Percentiles rank a stretch among this genome's conserved stretches.
Conservation (phyloP, 2,797 vertebrate genomes). For the Tolypeutes matacus region DNA sequence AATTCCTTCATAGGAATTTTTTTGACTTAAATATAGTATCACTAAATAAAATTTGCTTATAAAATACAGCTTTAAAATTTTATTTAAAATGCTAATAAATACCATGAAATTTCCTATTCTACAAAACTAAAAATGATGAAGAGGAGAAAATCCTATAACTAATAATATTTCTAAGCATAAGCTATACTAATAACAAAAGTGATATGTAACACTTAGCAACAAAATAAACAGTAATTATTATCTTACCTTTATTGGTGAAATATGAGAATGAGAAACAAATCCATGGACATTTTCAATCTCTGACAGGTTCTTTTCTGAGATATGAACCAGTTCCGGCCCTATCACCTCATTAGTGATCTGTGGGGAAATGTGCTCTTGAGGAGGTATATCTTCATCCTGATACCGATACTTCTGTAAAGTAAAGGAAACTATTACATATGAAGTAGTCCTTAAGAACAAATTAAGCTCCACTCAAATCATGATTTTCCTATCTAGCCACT, state of each 20-base stretch:
- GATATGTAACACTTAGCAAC: slow-evolving; percentile 45
- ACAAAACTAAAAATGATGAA: slow-evolving; percentile 8
- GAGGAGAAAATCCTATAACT: not conserved
- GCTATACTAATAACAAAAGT: slow-evolving; percentile 17
- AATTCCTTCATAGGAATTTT: slow-evolving; percentile 16
- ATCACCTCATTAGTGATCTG: slow-evolving; percentile 91
- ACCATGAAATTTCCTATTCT: slow-evolving; percentile 32
- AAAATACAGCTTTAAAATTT: slow-evolving; percentile 26
- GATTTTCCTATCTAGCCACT: slow-evolving; percentile 55
- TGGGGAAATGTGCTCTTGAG: slow-evolving; percentile 94
- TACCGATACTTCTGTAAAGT: slow-evolving; percentile 94
- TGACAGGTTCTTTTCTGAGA: slow-evolving; percentile 96
- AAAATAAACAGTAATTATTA: not conserved
- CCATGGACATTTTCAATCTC: slow-evolving; percentile 97
- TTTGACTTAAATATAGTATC: not conserved
- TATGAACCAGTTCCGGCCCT: slow-evolving; percentile 95
- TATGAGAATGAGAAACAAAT: slow-evolving; percentile 96
- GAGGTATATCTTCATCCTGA: slow-evolving; percentile 93
- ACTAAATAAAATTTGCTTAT: slow-evolving; percentile 47
- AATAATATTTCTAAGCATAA: slow-evolving; percentile 20
- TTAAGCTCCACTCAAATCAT: slow-evolving; percentile 50
- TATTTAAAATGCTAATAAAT: slow-evolving; percentile 50
- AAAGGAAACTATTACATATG: slow-evolving; percentile 54
- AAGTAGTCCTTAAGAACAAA: slow-evolving; percentile 31
- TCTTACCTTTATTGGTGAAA: slow-evolving; percentile 97